phyloP scores from a whole-genome alignment of 2,797 vertebrate genomes.

The Tolypeutes matacus region DNA sequence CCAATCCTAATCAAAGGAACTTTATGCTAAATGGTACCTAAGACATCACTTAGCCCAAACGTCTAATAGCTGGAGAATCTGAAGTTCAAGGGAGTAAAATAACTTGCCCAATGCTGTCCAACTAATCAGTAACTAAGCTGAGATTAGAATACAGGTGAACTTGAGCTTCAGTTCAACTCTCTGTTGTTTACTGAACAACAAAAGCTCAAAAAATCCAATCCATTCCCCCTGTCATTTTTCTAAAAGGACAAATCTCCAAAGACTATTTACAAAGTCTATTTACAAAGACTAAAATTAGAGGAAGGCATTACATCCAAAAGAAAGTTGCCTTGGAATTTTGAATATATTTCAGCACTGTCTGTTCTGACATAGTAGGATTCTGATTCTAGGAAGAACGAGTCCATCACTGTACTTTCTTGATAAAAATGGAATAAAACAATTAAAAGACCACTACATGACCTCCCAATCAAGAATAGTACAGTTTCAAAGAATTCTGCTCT shows the following conservation, averaged over 20 bases:
- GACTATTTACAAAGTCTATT: neutral
- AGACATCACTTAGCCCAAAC: neutral
- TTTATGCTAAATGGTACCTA: neutral
- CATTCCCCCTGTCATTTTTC: neutral
- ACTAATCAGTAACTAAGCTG: neutral
- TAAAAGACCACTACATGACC: neutral
- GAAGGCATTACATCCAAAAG: neutral
- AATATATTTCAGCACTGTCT: neutral
- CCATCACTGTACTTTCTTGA: neutral
- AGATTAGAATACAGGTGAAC: neutral
- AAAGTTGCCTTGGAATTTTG: neutral
- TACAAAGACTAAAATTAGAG: constrained; percentile 26
- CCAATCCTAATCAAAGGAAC: neutral
- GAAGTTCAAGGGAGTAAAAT: neutral
- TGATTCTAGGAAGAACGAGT: neutral
- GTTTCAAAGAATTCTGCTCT: neutral
- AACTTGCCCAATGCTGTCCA: neutral
- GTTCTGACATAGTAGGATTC: neutral
- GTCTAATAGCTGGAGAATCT: neutral
- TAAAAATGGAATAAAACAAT: neutral
- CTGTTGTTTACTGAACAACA: neutral
- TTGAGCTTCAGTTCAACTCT: constrained; percentile 13
- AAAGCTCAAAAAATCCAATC: neutral
- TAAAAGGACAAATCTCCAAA: neutral
- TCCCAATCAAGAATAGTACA: neutral